Evolutionary conservation across 1,140 invertebrate species (phyloP).

Genomic region (Apis dorsata): DNA sequence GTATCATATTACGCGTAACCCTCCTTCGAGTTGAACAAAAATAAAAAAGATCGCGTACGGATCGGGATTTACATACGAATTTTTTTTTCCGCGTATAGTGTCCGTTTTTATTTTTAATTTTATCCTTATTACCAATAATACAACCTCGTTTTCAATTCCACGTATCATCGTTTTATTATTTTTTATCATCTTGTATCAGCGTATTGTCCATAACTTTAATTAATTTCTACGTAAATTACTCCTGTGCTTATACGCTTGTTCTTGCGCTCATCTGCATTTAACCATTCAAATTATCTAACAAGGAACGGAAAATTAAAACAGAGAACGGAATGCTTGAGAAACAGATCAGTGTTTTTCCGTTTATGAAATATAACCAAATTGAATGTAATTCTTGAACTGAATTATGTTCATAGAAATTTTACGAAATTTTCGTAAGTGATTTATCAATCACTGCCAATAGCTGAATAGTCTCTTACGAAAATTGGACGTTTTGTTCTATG

Average conservation of each 20-base stretch:
- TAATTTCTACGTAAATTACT: neutral
- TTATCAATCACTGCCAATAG: constrained; percentile 26
- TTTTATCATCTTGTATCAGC: neutral
- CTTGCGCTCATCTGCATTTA: neutral
- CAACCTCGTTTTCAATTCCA: neutral
- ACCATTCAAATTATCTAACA: neutral
- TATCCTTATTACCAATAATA: neutral
- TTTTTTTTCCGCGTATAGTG: neutral
- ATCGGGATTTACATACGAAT: neutral
- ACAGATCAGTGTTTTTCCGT: constrained; percentile 10
- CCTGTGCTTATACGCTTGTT: neutral
- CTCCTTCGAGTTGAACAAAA: neutral
- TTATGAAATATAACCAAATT: constrained; percentile 10
- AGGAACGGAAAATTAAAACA: neutral
- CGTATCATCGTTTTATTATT: neutral
- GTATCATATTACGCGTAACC: constrained; percentile 29
- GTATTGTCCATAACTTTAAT: neutral
- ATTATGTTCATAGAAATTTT: constrained; percentile 4
- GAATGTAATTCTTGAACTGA: neutral
- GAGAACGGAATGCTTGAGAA: neutral
- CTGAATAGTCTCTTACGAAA: neutral
- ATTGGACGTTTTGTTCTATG: neutral
- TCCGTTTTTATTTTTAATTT: neutral
- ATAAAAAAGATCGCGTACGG: neutral
- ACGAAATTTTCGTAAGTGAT: constrained; percentile 8